Evolutionary conservation across 1,140 invertebrate genomes (phyloP).

Genomic region (Galleria mellonella): DNA sequence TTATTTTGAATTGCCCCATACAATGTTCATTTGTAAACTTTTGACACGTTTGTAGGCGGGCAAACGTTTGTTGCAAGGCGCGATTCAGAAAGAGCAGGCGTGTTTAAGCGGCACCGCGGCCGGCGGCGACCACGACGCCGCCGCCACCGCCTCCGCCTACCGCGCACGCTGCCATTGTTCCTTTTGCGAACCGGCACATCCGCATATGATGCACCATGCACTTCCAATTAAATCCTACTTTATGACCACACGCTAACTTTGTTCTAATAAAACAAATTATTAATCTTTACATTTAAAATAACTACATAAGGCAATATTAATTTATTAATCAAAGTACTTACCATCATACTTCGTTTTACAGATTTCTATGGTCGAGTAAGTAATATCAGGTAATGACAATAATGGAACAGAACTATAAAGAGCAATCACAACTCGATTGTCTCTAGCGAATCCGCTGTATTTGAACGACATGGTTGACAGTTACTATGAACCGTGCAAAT

Average conservation of each 20-base stretch:
- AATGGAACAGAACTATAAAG: constrained; percentile 19
- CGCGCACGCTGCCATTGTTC: constrained; percentile 57
- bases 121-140: constrained; percentile 39
- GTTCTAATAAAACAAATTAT: constrained; percentile 32
- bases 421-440: constrained; percentile 46
- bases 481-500: constrained; percentile 48
- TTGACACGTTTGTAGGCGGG: constrained; percentile 20
- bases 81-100: constrained; percentile 38
- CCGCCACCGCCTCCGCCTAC: constrained; percentile 48
- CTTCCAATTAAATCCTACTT: constrained; percentile 49
- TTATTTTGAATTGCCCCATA: no score
- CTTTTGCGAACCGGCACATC: constrained; percentile 13
- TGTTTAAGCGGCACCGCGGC: constrained; percentile 35
- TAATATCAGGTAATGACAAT: no score
- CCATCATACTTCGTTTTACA: no score
- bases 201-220: constrained; percentile 21
- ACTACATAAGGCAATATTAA: no score
- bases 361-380: no score
- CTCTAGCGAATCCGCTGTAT: constrained; percentile 21
- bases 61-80: constrained; percentile 25
- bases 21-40: constrained; percentile 4
- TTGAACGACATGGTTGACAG: constrained; percentile 6
- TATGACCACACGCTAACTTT: constrained; percentile 32
- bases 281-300: no score
- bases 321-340: no score